Conservation (phyloP, 2,113 vertebrate species). For the Gobius niger region DNA sequence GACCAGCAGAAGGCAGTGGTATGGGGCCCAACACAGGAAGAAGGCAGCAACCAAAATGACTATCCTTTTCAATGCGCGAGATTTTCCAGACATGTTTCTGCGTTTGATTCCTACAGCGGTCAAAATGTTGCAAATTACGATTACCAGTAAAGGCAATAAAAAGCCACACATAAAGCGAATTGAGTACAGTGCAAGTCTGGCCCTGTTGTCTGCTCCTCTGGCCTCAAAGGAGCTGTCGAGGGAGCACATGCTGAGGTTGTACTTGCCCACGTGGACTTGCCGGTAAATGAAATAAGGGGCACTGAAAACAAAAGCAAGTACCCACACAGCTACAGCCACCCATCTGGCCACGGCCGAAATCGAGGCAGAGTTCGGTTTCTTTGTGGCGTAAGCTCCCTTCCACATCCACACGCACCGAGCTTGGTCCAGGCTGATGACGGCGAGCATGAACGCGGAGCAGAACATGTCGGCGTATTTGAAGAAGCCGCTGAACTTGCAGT, state of each 20-base stretch:
- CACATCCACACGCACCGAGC: slow-evolving; percentile 72
- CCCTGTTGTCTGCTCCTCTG: accelerated
- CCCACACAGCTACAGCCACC: slow-evolving; percentile 63
- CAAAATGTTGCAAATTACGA: slow-evolving; percentile 69
- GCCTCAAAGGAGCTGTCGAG: slow-evolving; percentile 44
- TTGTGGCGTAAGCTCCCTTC: slow-evolving; percentile 53
- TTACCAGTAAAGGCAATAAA: slow-evolving; percentile 73
- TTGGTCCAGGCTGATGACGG: slow-evolving; percentile 82
- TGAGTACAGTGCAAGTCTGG: slow-evolving; percentile 40
- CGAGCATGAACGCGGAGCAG: slow-evolving; percentile 77
- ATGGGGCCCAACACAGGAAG: slow-evolving; percentile 80
- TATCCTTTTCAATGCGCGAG: slow-evolving; percentile 69
- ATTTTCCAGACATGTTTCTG: slow-evolving; percentile 51
- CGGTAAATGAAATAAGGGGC: slow-evolving; percentile 69
- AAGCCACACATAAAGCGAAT: slow-evolving; percentile 78
- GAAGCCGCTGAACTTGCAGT: slow-evolving; percentile 81
- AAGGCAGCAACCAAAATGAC: slow-evolving; percentile 69
- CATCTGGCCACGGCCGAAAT: slow-evolving; percentile 26
- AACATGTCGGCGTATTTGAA: slow-evolving; percentile 80
- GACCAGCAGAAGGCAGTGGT: slow-evolving; percentile 73
- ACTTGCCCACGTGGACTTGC: slow-evolving; percentile 40
- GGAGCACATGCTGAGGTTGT: slow-evolving; percentile 72
- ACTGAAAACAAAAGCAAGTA: slow-evolving; percentile 51
- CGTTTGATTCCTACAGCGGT: slow-evolving; percentile 61
- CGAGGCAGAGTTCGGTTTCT: slow-evolving; percentile 39